A percentile compares a stretch with the other conserved stretches of the same genome.
Evolutionary conservation across 1,140 invertebrate genomes (phyloP).

Genomic region (Semibalanus balanoides): DNA sequence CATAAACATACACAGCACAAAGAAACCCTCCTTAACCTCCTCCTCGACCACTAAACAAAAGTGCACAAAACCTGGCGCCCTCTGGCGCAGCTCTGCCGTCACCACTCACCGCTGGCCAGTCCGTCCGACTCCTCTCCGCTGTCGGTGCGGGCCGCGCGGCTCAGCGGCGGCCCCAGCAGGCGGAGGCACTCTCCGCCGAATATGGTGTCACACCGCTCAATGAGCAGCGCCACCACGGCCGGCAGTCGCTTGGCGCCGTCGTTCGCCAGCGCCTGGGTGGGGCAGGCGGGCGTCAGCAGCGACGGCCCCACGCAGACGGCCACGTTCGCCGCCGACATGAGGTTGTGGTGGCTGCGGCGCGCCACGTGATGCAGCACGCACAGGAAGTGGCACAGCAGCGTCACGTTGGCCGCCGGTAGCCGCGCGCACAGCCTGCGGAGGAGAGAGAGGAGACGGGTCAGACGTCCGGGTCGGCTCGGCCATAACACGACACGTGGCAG

Average conservation of each 20-base stretch:
- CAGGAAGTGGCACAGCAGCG: constrained; percentile 58
- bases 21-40: neutral
- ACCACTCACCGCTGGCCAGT: constrained; percentile 46
- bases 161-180: constrained; percentile 52
- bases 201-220: constrained; percentile 56
- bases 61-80: too few species aligned
- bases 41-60: too few species aligned
- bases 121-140: constrained; percentile 78
- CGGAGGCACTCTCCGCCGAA: constrained; percentile 52
- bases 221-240: constrained; percentile 58
- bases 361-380: constrained; percentile 67
- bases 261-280: constrained; percentile 20
- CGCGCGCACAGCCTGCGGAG: constrained; percentile 39
- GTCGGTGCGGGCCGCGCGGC: constrained; percentile 39
- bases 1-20: neutral
- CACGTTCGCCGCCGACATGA: constrained; percentile 73
- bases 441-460: too few species aligned
- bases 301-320: constrained; percentile 75
- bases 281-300: constrained; percentile 48
- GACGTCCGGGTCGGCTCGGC: too few species aligned
- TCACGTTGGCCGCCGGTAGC: constrained; percentile 57
- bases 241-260: constrained; percentile 37
- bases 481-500: too few species aligned
- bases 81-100: too few species aligned
- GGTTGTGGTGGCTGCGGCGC: constrained; percentile 56